These are phyloP conservation scores for Pantherophis alleghaniensis DNA, from an alignment of 2,797 vertebrate species.

Conservation along the genomic window DNA sequence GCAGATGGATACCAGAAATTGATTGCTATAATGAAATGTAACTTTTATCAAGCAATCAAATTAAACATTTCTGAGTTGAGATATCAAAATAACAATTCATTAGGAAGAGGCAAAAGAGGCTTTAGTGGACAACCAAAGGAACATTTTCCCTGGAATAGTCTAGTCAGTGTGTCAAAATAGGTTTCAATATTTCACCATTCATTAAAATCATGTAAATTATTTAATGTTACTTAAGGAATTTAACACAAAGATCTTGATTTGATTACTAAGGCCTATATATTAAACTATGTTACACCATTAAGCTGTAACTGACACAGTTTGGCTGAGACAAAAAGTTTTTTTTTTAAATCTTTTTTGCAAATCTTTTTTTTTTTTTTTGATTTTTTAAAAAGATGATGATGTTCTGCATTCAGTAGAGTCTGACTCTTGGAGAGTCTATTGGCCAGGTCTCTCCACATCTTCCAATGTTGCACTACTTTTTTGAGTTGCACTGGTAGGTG, in stretches of 20 bases:
- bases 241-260: background rate
- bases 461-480: background rate
- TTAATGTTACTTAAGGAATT: background rate
- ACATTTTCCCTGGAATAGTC: background rate
- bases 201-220: background rate
- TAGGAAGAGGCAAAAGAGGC: background rate
- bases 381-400: background rate
- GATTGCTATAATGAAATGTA: slow-evolving; percentile 33
- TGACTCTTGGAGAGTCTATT: background rate
- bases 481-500: background rate
- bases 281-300: background rate
- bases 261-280: background rate
- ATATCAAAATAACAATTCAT: background rate
- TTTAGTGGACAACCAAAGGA: background rate
- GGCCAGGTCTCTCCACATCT: background rate
- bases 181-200: background rate
- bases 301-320: background rate
- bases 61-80: slow-evolving; percentile 32
- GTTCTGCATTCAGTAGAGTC: background rate
- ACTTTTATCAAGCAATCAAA: slow-evolving; percentile 48
- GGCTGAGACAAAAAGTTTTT: background rate
- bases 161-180: background rate
- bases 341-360: background rate
- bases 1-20: slow-evolving; percentile 51
- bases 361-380: background rate